These are phyloP conservation scores for Dolichoris vasculosae DNA, from an alignment of 1,140 invertebrate species.

Conservation along the genomic window DNA sequence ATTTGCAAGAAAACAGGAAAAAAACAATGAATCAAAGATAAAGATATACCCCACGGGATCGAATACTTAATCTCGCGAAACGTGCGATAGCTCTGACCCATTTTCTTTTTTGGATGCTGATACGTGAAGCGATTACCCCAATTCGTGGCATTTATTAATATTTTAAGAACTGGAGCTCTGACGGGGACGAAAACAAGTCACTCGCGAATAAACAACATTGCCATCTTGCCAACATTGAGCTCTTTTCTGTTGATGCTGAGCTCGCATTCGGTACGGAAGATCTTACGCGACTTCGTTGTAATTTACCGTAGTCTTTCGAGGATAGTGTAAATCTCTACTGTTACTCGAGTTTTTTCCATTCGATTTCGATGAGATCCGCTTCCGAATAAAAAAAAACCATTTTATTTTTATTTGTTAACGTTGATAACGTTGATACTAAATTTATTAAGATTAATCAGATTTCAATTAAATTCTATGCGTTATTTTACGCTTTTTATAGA, in stretches of 20 bases:
- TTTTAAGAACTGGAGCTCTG: not conserved
- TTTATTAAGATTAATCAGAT: too few relatives aligned
- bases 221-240: not conserved
- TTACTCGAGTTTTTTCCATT: not conserved
- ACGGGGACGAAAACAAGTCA: not conserved
- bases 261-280: not conserved
- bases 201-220: not conserved
- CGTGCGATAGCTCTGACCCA: slow-evolving; percentile 18
- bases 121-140: not conserved
- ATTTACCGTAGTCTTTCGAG: not conserved
- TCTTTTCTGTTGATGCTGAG: not conserved
- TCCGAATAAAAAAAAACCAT: too few relatives aligned
- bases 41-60: not conserved
- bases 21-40: not conserved
- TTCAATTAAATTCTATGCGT: too few relatives aligned
- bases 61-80: not conserved
- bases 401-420: too few relatives aligned
- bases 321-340: not conserved
- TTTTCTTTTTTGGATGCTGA: not conserved
- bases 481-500: too few relatives aligned
- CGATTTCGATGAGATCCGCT: too few relatives aligned
- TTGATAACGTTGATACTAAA: too few relatives aligned
- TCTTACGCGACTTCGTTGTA: not conserved
- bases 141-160: not conserved
- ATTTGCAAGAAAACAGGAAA: too few relatives aligned